Evolutionary conservation across 2,113 vertebrate genomes (phyloP), one percentile per base, ranked within the genome.

Genomic region (Pterocles gutturalis): DNA sequence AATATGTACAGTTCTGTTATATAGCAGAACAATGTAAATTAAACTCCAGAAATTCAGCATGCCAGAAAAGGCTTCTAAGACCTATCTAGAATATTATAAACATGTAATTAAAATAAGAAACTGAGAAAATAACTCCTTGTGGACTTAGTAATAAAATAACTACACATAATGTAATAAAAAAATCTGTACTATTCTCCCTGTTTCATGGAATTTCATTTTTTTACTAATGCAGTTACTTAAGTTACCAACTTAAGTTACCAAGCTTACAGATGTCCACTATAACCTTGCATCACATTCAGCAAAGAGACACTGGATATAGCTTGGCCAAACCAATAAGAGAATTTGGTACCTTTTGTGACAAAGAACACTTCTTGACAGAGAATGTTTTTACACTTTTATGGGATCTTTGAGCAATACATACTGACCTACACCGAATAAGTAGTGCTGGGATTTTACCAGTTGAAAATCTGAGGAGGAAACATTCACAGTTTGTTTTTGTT

Each of bases 81-180:
- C 19, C 24, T 15, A 0, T 53, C 54, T 51, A 87, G 51, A 67
- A 85, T 92, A 84, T 64, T 78, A 61, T 33, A 80, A 66, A 78
- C 34, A 54, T 51, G 19, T 67, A 90, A 94, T 93, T 92, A 86
- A 94, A 97, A 77, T 54, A 92, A 94, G 55, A 86, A 87, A 71
- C 38, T 69, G 75, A 62, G 21, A 91, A 72, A 77, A 80, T 60
- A 90, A 22, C 10, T 72, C 5, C 51, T 78, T 81, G 18, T 64
- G 51, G 46, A 34, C 31, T 64, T 51, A 55, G 31, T 72, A 16
- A 66, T 26, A 60, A 55, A 91, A 78, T 69, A 96, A 17, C 13
- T 65, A 21, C 25, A 31, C 28, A 65, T 10, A 64, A n/a, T 41
- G 85, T 67, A 62, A 65, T 43, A 29, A n/a, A 79, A 45, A 11